Evolutionary conservation across 2,797 vertebrate genomes (phyloP).

Genomic region (Melanotaenia parkinsoni): DNA sequence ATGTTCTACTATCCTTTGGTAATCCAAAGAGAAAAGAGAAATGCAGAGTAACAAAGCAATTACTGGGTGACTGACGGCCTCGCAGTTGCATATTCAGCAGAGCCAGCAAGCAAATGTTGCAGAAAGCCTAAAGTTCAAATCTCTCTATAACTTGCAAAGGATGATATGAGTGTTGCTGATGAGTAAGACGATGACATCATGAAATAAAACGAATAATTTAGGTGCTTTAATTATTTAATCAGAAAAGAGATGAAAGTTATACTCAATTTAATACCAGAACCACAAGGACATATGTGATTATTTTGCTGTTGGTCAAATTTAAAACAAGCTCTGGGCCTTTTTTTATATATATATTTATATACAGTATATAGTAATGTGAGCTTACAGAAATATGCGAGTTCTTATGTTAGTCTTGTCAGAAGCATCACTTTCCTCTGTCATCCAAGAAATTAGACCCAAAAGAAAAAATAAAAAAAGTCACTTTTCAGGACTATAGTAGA

Average conservation of each 20-base stretch:
- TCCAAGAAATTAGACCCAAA: not conserved
- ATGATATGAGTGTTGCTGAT: not conserved
- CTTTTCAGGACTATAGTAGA: not conserved
- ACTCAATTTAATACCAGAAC: too few species aligned
- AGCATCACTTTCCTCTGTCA: not conserved
- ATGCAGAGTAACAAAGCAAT: conserved; percentile 61
- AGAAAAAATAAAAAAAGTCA: too few species aligned
- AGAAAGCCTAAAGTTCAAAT: conserved; percentile 42
- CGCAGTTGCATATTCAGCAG: conserved; percentile 24
- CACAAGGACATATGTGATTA: not conserved
- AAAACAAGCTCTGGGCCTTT: not conserved
- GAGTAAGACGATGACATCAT: not conserved
- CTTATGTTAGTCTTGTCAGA: not conserved
- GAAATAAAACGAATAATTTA: not conserved
- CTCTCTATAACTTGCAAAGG: conserved; percentile 3
- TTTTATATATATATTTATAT: not conserved
- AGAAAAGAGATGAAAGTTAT: not conserved
- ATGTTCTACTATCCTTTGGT: conserved; percentile 50
- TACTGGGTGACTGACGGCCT: conserved; percentile 55
- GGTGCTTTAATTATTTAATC: not conserved
- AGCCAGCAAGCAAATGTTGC: conserved; percentile 43
- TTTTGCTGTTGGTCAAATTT: too few species aligned
- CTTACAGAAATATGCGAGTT: not conserved
- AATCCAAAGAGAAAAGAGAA: conserved; percentile 47
- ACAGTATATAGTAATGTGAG: too few species aligned